Conservation (phyloP, 1,140 invertebrate species). For the Pygmarrhopalites habei region DNA sequence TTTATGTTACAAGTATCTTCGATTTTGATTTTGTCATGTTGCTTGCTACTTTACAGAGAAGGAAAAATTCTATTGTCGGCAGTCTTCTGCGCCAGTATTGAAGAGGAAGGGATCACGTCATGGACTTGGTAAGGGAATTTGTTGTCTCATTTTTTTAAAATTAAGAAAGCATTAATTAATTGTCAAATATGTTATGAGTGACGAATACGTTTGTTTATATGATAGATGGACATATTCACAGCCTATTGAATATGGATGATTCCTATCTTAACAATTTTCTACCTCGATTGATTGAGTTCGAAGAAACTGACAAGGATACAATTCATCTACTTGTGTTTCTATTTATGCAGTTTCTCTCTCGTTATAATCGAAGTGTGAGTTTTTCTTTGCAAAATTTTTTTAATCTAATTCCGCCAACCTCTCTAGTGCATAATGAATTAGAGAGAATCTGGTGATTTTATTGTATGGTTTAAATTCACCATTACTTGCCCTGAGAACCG, state of each 20-base stretch:
- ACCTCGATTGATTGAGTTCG: slow-evolving; percentile 78
- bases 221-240: slow-evolving; percentile 70
- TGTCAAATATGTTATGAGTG: too few relatives aligned
- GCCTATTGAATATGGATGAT: slow-evolving; percentile 58
- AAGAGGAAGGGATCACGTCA: slow-evolving; percentile 87
- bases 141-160: slow-evolving; percentile 1
- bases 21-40: too few relatives aligned
- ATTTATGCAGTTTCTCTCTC: slow-evolving; percentile 87
- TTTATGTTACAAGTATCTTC: too few relatives aligned
- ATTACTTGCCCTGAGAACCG: too few relatives aligned
- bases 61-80: slow-evolving; percentile 81
- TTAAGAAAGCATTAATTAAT: background rate
- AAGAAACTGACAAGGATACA: slow-evolving; percentile 91
- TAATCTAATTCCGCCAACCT: too few relatives aligned
- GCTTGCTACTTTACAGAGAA: slow-evolving; percentile 58
- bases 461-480: too few relatives aligned
- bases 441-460: too few relatives aligned
- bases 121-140: slow-evolving; percentile 79
- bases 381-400: too few relatives aligned
- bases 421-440: too few relatives aligned
- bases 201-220: too few relatives aligned
- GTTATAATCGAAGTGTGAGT: slow-evolving; percentile 58
- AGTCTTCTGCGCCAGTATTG: slow-evolving; percentile 79
- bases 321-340: slow-evolving; percentile 92
- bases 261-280: slow-evolving; percentile 58